A percentile compares a stretch with the other conserved stretches of the same genome.
phyloP scores from a whole-genome alignment of 1,140 invertebrate genomes.

The Lepidostoma basale region DNA sequence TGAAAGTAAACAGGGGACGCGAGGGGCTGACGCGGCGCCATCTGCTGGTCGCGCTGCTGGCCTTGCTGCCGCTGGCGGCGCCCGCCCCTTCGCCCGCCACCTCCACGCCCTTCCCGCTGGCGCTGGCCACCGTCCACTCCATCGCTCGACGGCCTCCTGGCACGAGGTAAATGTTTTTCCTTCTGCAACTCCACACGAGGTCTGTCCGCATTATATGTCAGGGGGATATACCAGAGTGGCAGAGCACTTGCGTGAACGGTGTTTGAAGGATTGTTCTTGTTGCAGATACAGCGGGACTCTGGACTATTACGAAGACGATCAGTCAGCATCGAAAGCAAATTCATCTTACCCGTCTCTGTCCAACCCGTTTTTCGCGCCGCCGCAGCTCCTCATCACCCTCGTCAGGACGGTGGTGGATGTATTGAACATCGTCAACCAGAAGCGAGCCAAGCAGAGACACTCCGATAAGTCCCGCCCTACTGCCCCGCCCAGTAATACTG shows the following conservation, averaged over 20 bases:
- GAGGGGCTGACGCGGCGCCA: too few relatives aligned
- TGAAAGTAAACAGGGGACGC: too few relatives aligned
- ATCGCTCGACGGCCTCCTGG: not conserved
- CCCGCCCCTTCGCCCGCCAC: not conserved
- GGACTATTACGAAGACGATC: slow-evolving; percentile 34
- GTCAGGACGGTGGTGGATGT: slow-evolving; percentile 54
- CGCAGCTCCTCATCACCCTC: slow-evolving; percentile 53
- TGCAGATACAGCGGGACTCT: slow-evolving; percentile 24
- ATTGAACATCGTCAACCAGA: slow-evolving; percentile 53
- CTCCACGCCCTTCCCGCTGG: not conserved
- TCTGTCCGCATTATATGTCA: too few relatives aligned
- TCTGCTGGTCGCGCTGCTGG: not conserved
- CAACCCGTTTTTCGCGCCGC: slow-evolving; percentile 48
- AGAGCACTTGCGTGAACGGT: too few relatives aligned
- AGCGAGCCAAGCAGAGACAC: slow-evolving; percentile 17
- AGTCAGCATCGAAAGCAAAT: not conserved
- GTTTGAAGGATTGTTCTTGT: too few relatives aligned
- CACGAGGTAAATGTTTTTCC: not conserved
- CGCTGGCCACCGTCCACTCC: not conserved
- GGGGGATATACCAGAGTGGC: too few relatives aligned
- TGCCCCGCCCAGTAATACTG: too few relatives aligned
- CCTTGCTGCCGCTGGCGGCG: not conserved
- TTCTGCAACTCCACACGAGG: too few relatives aligned
- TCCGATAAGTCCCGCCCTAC: not conserved
- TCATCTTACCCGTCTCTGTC: slow-evolving; percentile 24